Evolutionary conservation across 1,140 invertebrate genomes (phyloP).

Genomic region (Drosophila ogumai): DNA sequence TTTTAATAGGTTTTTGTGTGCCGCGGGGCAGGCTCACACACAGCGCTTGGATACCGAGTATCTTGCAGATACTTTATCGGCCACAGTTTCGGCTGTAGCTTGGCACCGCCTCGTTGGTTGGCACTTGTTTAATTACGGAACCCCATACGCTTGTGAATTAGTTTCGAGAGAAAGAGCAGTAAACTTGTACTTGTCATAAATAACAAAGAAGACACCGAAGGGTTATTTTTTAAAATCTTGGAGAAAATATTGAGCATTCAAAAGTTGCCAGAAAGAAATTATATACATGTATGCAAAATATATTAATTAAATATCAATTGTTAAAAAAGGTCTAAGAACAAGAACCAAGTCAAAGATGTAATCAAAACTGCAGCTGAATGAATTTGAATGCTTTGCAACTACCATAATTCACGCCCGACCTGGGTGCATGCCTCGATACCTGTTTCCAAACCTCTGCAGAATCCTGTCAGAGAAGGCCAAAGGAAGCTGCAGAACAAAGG

Average conservation of each 20-base stretch:
- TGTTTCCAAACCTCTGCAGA: conserved; percentile 25
- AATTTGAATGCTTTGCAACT: conserved; percentile 6
- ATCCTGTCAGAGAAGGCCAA: conserved; percentile 1
- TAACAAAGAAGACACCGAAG: conserved; percentile 46
- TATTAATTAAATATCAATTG: too few species aligned
- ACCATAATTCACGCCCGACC: conserved; percentile 18
- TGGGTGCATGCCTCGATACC: conserved; percentile 4
- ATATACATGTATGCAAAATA: too few species aligned
- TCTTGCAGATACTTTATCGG: conserved; percentile 72
- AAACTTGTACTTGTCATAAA: conserved; percentile 75
- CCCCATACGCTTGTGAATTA: conserved; percentile 75
- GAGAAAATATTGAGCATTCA: not conserved
- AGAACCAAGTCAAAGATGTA: not conserved
- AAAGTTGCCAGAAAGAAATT: too few species aligned
- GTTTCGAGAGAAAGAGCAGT: conserved; percentile 62
- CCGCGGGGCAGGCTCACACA: conserved; percentile 52
- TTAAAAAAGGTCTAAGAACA: too few species aligned
- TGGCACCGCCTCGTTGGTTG: conserved; percentile 19
- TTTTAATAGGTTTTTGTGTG: conserved; percentile 77
- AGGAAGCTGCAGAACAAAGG: conserved; percentile 23
- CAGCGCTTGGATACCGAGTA: conserved; percentile 31
- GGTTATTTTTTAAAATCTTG: not conserved
- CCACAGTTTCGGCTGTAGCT: conserved; percentile 34
- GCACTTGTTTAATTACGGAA: conserved; percentile 75
- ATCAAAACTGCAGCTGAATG: conserved; percentile 13